phyloP scores from a whole-genome alignment of 35 echinoderm and acorn worm species.

The Chiridota heheva region DNA sequence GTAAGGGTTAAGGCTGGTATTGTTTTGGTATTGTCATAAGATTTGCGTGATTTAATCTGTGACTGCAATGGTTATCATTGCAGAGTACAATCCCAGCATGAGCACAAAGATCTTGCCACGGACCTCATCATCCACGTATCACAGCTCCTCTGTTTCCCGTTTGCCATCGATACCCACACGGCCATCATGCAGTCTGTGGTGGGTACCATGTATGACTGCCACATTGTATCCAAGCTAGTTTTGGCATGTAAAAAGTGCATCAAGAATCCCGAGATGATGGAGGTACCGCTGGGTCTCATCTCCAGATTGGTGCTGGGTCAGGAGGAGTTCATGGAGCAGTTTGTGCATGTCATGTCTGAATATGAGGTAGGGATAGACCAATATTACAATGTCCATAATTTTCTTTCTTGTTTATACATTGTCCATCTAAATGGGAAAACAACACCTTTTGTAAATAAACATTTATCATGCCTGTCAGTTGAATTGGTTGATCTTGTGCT shows the following conservation, averaged over 20 bases:
- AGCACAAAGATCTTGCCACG: constrained; percentile 66
- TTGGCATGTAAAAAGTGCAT: constrained; percentile 64
- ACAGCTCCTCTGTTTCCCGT: constrained; percentile 90
- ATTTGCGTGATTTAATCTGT: background rate
- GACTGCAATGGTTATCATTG: background rate
- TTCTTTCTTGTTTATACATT: background rate
- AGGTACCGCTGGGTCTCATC: constrained; percentile 77
- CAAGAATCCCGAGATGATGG: constrained; percentile 52
- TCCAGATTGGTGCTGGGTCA: constrained; percentile 84
- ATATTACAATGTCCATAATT: too few species aligned
- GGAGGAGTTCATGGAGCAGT: constrained; percentile 79
- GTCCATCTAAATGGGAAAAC: background rate
- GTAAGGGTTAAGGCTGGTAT: too few species aligned
- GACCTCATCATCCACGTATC: constrained; percentile 74
- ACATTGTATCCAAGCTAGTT: constrained; percentile 66
- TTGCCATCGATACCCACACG: constrained; percentile 84
- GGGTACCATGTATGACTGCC: constrained; percentile 75
- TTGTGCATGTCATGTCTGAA: constrained; percentile 59
- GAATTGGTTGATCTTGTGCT: too few species aligned
- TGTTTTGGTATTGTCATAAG: too few species aligned
- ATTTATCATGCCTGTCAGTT: too few species aligned
- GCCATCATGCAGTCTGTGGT: constrained; percentile 66
- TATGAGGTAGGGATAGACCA: constrained; percentile 53
- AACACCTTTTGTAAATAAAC: background rate
- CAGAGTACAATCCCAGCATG: background rate